These are phyloP conservation scores for Megaleporinus macrocephalus DNA, from an alignment of 2,113 vertebrate species.

Conservation along the genomic window DNA sequence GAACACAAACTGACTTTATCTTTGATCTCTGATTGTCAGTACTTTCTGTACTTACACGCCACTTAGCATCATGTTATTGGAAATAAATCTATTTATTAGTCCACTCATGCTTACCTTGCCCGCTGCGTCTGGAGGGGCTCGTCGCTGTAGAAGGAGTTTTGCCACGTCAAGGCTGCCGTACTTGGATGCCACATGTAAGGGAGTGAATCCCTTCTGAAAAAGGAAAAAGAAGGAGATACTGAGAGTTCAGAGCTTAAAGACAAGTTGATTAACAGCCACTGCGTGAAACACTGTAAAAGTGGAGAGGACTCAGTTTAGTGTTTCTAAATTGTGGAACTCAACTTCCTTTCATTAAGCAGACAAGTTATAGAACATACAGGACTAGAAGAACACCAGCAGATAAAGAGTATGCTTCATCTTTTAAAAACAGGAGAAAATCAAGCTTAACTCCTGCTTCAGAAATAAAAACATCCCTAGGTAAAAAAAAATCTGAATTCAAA, in stretches of 20 bases:
- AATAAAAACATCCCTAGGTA: no score
- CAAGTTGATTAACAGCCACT: not conserved
- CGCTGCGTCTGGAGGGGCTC: slow-evolving; percentile 85
- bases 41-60: not conserved
- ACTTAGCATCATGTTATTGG: not conserved
- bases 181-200: slow-evolving; percentile 93
- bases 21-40: not conserved
- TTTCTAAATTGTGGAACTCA: not conserved
- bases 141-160: slow-evolving; percentile 90
- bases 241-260: not conserved
- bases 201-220: slow-evolving; percentile 96
- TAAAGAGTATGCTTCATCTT: no score
- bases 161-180: slow-evolving; percentile 96
- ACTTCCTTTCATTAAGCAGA: no score
- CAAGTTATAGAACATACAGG: no score
- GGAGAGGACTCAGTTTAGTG: not conserved
- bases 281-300: no score
- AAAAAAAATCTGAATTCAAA: no score
- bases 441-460: no score
- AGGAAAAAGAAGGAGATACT: not conserved
- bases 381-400: no score
- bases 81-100: not conserved
- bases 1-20: not conserved
- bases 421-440: no score
- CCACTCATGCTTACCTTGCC: slow-evolving; percentile 85